These are phyloP conservation scores for Mallotus villosus DNA, from an alignment of 2,797 vertebrate genomes.

Conservation along the genomic window DNA sequence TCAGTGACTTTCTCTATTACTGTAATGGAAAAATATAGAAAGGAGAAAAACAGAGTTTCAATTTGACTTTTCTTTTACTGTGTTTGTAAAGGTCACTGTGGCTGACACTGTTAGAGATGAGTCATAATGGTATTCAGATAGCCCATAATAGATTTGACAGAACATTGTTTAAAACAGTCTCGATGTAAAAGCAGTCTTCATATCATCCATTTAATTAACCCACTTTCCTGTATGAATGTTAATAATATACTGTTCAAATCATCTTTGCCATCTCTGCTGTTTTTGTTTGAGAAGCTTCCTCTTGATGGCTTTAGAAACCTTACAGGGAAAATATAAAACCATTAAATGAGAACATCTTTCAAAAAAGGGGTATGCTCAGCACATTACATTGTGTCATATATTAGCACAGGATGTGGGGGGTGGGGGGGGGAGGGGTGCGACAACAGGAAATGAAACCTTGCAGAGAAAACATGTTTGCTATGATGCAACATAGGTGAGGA, in stretches of 20 bases:
- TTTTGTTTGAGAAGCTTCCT: constrained; percentile 15
- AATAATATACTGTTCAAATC: background rate
- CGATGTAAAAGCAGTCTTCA: background rate
- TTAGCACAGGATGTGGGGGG: background rate
- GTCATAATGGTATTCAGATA: background rate
- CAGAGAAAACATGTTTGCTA: background rate
- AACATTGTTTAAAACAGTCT: too few relatives aligned
- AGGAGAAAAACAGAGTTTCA: background rate
- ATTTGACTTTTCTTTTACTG: background rate
- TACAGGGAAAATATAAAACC: background rate
- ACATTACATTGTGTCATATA: background rate
- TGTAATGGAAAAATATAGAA: too few relatives aligned
- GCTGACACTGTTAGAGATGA: background rate
- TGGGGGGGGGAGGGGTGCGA: background rate
- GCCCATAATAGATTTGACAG: background rate
- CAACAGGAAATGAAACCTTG: constrained; percentile 28
- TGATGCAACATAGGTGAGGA: constrained; percentile 2
- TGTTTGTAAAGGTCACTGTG: background rate
- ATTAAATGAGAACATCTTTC: background rate
- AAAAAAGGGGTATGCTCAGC: background rate
- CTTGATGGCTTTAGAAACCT: constrained; percentile 35
- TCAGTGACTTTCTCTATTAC: too few relatives aligned
- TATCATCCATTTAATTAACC: background rate
- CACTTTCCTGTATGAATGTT: background rate
- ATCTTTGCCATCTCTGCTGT: background rate